Percentiles rank a stretch among this genome's conserved stretches.
These are phyloP conservation scores for Synergus gifuensis DNA, from an alignment of 2,888 invertebrate genomes.

Conservation along the genomic window DNA sequence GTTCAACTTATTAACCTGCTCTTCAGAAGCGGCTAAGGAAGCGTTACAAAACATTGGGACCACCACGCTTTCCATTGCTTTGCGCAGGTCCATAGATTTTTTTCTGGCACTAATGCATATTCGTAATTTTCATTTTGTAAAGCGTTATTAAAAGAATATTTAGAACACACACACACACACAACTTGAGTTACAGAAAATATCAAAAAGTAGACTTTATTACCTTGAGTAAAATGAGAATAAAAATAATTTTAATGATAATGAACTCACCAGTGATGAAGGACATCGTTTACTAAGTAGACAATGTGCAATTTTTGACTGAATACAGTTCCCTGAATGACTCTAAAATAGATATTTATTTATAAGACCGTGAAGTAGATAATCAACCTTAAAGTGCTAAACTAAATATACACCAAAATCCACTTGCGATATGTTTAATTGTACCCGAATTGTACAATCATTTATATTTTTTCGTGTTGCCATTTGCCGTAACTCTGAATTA, in stretches of 20 bases:
- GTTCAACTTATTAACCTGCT: constrained; percentile 93
- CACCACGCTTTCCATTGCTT: constrained; percentile 95
- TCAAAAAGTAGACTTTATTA: constrained; percentile 36
- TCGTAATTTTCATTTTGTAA: constrained; percentile 45
- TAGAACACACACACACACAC: constrained; percentile 26
- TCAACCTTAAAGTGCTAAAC: too few relatives aligned
- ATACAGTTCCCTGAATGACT: constrained; percentile 84
- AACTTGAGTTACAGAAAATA: constrained; percentile 16
- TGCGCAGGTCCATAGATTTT: constrained; percentile 95
- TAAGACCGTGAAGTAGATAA: too few relatives aligned
- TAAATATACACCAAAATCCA: too few relatives aligned
- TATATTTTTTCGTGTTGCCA: too few relatives aligned
- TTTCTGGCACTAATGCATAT: constrained; percentile 89
- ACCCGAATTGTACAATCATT: too few relatives aligned
- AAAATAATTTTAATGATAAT: not conserved
- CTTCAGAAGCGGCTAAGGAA: constrained; percentile 88
- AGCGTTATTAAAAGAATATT: constrained; percentile 11
- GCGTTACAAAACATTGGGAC: constrained; percentile 99
- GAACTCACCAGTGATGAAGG: constrained; percentile 95
- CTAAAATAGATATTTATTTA: constrained; percentile 75
- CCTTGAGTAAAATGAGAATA: constrained; percentile 5
- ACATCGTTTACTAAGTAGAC: constrained; percentile 99
- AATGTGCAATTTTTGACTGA: constrained; percentile 96
- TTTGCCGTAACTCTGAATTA: too few relatives aligned
- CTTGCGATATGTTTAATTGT: too few relatives aligned